Evolutionary conservation across 2,113 vertebrate species (phyloP), one percentile per base, ranked within the genome.

Genomic region (Halcyon malimbica): DNA sequence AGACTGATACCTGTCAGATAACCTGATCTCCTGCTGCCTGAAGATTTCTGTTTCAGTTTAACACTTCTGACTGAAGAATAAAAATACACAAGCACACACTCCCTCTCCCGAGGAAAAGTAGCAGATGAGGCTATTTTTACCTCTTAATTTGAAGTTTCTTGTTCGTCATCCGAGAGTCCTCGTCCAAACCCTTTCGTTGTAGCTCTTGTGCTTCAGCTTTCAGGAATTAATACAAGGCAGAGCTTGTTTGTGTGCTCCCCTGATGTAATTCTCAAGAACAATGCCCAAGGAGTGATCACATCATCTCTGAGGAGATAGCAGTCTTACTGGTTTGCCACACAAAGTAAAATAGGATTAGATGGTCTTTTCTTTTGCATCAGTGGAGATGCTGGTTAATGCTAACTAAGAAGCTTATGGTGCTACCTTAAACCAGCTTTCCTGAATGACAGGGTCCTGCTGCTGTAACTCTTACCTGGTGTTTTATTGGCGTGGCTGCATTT

Each of bases 181-280:
- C n/a, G 1, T 26, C 14, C 71, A 33, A 24, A 15, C 28, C 0
- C 39, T 41, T 3, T 9, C 1, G 0, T 28, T 74, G 20, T 17
- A 11, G 42, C 62, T 50, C 0, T 26, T 18, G 13, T 16, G 50
- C 57, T 63, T 33, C 44, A 80, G 19, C 39, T 46, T 37, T 46
- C 39, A 50, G 2, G 59, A 33, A 0, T 18, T 2, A 3, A 8
- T 4, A 9, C 16, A 5, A 41, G 56, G 60, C 35, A 7, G 37
- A 11, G 18, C 16, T 62, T 4, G 10, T 19, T 50, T 50, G 63
- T 1, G 1, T 71, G 57, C 48, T 75, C 26, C 57, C 26, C 33
- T 78, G 87, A 21, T 53, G 42, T 6, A 23, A 31, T 76, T 56
- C 62, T 44, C n/a, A 10, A 16, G 73, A 44, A 4, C 50, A 5